Evolutionary conservation across 2,797 vertebrate genomes (phyloP).

Genomic region (Adrianichthys oophorus): DNA sequence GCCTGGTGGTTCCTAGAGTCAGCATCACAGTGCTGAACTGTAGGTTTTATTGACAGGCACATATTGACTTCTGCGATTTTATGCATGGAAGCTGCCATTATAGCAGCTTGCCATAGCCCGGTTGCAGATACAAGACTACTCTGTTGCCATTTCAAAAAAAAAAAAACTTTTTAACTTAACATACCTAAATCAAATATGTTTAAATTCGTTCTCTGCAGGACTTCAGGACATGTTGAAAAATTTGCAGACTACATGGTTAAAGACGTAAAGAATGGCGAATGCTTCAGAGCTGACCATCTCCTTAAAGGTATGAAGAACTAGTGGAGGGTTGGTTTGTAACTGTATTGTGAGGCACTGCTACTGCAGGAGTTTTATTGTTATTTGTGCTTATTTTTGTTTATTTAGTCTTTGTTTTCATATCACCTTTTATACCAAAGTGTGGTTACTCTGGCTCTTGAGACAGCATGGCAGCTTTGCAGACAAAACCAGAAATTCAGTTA

Average conservation of each 20-base stretch:
- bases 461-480: too few species aligned
- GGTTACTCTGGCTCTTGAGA: too few species aligned
- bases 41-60: slow-evolving; percentile 65
- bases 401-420: too few species aligned
- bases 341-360: too few species aligned
- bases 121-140: slow-evolving; percentile 67
- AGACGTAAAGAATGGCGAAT: slow-evolving; percentile 96
- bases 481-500: too few species aligned
- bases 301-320: slow-evolving; percentile 85
- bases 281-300: slow-evolving; percentile 97
- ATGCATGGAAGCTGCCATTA: slow-evolving; percentile 69
- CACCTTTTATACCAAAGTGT: too few species aligned
- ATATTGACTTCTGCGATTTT: slow-evolving; percentile 70
- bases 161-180: too few species aligned
- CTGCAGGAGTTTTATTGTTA: too few species aligned
- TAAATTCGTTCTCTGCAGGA: slow-evolving; percentile 73
- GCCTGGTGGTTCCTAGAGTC: slow-evolving; percentile 74
- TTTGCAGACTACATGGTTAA: slow-evolving; percentile 99
- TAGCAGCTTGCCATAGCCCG: slow-evolving; percentile 74
- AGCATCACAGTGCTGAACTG: slow-evolving; percentile 64
- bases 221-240: slow-evolving; percentile 97
- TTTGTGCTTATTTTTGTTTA: too few species aligned
- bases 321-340: too few species aligned
- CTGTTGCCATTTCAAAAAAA: too few species aligned
- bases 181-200: neutral